These are phyloP conservation scores for Lapara coniferarum DNA, from an alignment of 2,888 invertebrate genomes.

Conservation along the genomic window DNA sequence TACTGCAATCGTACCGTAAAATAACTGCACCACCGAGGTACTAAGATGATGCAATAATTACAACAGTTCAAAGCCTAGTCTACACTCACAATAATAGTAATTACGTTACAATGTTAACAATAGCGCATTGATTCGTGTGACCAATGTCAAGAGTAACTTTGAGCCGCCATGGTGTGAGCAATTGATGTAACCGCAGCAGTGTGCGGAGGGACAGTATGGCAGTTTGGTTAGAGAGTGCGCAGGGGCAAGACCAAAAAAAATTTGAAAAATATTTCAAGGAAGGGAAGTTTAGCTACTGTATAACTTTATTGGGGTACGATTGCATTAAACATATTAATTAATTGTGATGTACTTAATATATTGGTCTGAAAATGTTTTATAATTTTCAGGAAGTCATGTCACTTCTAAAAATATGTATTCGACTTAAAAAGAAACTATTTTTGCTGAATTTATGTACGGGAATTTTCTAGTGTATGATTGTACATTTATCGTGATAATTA, in stretches of 20 bases:
- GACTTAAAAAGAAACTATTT: too few relatives aligned
- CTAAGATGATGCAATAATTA: not conserved
- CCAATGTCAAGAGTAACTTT: constrained; percentile 58
- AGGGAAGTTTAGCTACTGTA: too few relatives aligned
- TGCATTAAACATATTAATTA: too few relatives aligned
- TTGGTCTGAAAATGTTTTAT: too few relatives aligned
- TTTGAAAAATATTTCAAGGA: too few relatives aligned
- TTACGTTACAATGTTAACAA: not conserved
- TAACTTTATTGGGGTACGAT: too few relatives aligned
- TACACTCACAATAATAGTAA: constrained; percentile 1
- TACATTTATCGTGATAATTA: not conserved
- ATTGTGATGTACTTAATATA: too few relatives aligned
- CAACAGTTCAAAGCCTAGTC: not conserved
- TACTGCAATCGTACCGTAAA: too few relatives aligned
- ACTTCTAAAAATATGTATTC: too few relatives aligned
- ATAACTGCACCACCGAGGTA: too few relatives aligned
- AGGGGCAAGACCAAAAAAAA: too few relatives aligned
- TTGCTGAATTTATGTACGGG: not conserved
- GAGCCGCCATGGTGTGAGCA: constrained; percentile 29
- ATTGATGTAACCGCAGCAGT: constrained; percentile 36
- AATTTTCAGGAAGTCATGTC: too few relatives aligned
- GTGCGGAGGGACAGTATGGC: constrained; percentile 12
- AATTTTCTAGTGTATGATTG: constrained; percentile 1
- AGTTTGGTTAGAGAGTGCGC: not conserved
- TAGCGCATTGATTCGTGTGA: constrained; percentile 43